phyloP scores from a whole-genome alignment of 2,888 invertebrate species.

The Parnassius orleans region DNA sequence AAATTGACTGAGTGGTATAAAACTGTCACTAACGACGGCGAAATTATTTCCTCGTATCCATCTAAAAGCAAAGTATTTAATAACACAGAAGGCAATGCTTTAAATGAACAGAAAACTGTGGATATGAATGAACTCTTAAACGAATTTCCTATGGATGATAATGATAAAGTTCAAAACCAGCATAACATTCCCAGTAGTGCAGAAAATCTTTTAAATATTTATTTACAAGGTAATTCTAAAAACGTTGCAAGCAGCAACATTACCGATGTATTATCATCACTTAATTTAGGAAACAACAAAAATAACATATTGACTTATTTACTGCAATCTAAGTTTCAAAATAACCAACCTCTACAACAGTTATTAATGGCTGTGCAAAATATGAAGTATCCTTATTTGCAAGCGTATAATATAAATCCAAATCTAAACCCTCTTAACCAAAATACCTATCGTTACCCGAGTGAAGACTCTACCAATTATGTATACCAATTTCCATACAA shows the following conservation, averaged over 20 bases:
- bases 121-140: background rate
- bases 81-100: background rate
- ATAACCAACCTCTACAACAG: background rate
- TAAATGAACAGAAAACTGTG: background rate
- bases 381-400: background rate
- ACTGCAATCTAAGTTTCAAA: constrained; percentile 4
- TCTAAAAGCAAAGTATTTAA: background rate
- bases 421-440: background rate
- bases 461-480: background rate
- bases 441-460: background rate
- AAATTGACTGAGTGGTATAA: no score
- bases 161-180: background rate
- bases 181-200: background rate
- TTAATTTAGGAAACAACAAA: constrained; percentile 2
- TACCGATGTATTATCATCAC: constrained; percentile 1
- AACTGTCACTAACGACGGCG: constrained; percentile 3
- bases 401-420: constrained; percentile 5
- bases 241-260: background rate
- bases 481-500: constrained; percentile 5
- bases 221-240: constrained; percentile 4
- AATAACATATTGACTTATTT: background rate
- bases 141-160: background rate
- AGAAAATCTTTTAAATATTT: background rate
- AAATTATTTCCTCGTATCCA: constrained; percentile 1
- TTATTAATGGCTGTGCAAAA: background rate